Evolutionary conservation across 2,797 vertebrate genomes (phyloP).

Genomic region (Tauraco hartlaubi): DNA sequence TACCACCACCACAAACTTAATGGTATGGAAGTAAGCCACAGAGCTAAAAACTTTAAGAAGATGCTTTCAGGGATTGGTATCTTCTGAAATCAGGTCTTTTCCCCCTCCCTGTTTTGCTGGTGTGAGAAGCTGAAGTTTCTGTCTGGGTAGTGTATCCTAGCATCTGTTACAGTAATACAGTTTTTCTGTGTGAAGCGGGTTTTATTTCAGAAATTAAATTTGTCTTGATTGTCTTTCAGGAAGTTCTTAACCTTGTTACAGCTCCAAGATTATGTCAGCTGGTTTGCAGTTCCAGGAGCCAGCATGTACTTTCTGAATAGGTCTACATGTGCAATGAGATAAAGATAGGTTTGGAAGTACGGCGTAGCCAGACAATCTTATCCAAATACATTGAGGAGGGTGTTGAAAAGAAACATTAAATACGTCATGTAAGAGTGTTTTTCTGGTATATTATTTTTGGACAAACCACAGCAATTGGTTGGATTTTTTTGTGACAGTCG

Average conservation of each 20-base stretch:
- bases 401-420: constrained; percentile 66
- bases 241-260: constrained; percentile 19
- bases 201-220: constrained; percentile 20
- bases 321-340: constrained; percentile 36
- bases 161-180: neutral
- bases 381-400: constrained; percentile 26
- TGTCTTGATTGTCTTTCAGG: neutral
- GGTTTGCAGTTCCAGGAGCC: constrained; percentile 30
- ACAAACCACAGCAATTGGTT: neutral
- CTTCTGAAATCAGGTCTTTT: neutral
- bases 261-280: constrained; percentile 1
- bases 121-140: neutral
- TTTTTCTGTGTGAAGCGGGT: neutral
- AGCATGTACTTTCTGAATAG: constrained; percentile 23
- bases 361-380: neutral
- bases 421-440: constrained; percentile 45
- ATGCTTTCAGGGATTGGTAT: neutral
- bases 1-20: neutral
- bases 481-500: neutral
- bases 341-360: constrained; percentile 53
- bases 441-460: constrained; percentile 72
- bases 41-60: neutral
- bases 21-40: neutral
- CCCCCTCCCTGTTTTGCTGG: fast-evolving
- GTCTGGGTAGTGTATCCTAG: neutral